These are phyloP conservation scores for Polyommatus icarus DNA, from an alignment of 2,888 invertebrate genomes.

Conservation along the genomic window DNA sequence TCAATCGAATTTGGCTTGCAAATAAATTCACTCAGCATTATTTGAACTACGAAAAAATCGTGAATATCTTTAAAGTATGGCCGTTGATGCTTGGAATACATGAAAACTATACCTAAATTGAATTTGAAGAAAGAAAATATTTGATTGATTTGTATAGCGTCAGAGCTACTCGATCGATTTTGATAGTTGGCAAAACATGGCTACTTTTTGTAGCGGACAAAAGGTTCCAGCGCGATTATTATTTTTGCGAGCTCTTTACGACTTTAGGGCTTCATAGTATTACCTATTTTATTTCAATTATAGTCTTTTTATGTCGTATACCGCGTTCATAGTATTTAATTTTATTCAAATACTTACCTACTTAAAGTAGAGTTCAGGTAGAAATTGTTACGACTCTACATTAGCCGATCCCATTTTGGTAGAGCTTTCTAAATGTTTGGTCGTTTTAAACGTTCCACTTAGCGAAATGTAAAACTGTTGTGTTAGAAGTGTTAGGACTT, in stretches of 20 bases:
- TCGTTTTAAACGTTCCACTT: background rate
- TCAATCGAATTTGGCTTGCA: conserved; percentile 60
- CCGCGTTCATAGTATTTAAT: background rate
- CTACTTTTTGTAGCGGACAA: no score
- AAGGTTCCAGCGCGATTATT: no score
- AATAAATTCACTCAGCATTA: conserved; percentile 17
- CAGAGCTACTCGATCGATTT: no score
- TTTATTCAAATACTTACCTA: background rate
- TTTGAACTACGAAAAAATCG: background rate
- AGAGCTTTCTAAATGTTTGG: background rate
- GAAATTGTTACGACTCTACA: background rate
- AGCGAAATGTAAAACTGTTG: background rate
- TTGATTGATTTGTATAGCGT: background rate
- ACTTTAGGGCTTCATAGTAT: no score
- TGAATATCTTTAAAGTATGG: background rate
- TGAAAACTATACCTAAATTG: background rate
- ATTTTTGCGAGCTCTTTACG: no score
- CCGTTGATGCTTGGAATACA: background rate
- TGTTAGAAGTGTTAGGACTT: no score
- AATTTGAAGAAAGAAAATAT: background rate
- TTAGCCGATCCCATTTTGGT: background rate
- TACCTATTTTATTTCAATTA: no score
- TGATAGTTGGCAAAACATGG: background rate
- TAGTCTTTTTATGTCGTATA: no score
- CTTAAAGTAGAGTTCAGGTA: background rate